phyloP scores from a whole-genome alignment of 2,113 vertebrate genomes.

The Tupaia chinensis region DNA sequence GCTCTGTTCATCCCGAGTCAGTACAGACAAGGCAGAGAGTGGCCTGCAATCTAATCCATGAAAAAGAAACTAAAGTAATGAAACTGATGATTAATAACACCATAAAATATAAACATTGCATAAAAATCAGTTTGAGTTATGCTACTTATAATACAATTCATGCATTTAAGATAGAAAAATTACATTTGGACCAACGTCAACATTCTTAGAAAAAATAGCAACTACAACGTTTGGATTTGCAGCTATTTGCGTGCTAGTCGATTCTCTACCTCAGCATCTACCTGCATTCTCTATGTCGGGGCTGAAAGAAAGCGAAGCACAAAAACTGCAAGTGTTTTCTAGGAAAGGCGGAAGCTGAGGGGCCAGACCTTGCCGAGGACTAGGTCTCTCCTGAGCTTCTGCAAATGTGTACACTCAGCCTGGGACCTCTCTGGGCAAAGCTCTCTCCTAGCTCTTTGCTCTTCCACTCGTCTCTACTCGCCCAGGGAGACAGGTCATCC shows the following conservation, averaged over 20 bases:
- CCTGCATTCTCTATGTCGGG: background rate
- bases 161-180: conserved; percentile 32
- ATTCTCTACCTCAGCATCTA: background rate
- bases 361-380: background rate
- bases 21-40: background rate
- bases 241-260: background rate
- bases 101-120: conserved; percentile 46
- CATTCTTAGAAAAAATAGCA: conserved; percentile 34
- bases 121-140: conserved; percentile 52
- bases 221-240: background rate
- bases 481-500: background rate
- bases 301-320: background rate
- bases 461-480: background rate
- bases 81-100: conserved; percentile 52
- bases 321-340: background rate
- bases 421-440: background rate
- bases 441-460: background rate
- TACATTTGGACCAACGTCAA: background rate
- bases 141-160: conserved; percentile 32
- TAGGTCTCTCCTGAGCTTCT: background rate
- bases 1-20: background rate
- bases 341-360: background rate
- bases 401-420: background rate
- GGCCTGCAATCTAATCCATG: background rate
- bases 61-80: conserved; percentile 54